Conservation (phyloP, 2,888 invertebrate genomes). For the Phyllotreta cruciferae region DNA sequence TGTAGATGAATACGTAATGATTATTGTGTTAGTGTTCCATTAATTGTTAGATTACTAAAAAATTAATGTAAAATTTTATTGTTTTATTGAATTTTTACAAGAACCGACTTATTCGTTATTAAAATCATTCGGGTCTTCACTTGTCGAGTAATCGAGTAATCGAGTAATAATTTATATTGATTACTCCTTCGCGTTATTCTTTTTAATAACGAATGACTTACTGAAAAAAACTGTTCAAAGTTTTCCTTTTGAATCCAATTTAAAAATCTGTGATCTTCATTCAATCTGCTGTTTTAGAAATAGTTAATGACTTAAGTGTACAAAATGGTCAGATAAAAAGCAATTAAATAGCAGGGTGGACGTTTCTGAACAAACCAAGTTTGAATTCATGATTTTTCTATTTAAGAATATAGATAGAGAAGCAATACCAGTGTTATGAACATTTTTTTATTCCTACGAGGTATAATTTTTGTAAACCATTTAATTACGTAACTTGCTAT, state of each 20-base stretch:
- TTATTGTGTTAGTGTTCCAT: conserved; percentile 14
- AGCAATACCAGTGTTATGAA: too few species aligned
- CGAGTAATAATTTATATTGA: too few species aligned
- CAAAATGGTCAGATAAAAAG: conserved; percentile 49
- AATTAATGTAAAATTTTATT: conserved; percentile 12
- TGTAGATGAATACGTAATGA: conserved; percentile 5
- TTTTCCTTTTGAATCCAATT: conserved; percentile 15
- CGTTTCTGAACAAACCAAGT: conserved; percentile 18
- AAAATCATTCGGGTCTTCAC: too few species aligned
- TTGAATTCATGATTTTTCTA: conserved; percentile 25
- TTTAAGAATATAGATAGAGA: conserved; percentile 2
- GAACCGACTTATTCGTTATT: neutral
- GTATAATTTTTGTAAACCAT: too few species aligned
- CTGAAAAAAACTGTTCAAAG: conserved; percentile 8
- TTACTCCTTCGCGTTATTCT: too few species aligned
- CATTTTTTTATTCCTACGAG: too few species aligned
- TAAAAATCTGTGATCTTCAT: conserved; percentile 55
- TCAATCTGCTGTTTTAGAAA: conserved; percentile 53
- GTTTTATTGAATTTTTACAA: conserved; percentile 10
- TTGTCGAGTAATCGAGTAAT: too few species aligned
- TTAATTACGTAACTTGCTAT: too few species aligned
- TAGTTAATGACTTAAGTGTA: conserved; percentile 46
- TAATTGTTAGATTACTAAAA: conserved; percentile 11
- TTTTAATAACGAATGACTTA: neutral
- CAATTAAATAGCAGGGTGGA: conserved; percentile 47